Percentiles rank a stretch among this genome's conserved stretches.
Evolutionary conservation across 1,140 invertebrate genomes (phyloP).

Genomic region (Lordiphosa collinella): DNA sequence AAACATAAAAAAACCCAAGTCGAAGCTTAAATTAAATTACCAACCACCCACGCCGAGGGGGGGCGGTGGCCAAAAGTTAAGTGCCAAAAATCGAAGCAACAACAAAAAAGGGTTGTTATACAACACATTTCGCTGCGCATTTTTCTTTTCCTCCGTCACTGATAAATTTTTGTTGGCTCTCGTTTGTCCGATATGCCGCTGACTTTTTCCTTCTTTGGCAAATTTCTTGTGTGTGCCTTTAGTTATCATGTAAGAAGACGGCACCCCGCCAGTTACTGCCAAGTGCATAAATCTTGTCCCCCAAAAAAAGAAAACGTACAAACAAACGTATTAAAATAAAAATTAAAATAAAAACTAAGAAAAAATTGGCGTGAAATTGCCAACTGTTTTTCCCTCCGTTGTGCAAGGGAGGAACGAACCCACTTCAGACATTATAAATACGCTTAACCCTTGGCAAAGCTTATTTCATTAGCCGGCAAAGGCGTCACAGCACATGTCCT

Average conservation of each 20-base stretch:
- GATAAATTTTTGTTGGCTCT: constrained; percentile 75
- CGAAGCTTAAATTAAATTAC: constrained; percentile 67
- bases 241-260: constrained; percentile 69
- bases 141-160: constrained; percentile 47
- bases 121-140: constrained; percentile 57
- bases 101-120: constrained; percentile 57
- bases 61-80: constrained; percentile 60
- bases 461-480: constrained; percentile 75
- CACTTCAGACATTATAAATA: constrained; percentile 65
- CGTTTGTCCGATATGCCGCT: constrained; percentile 71
- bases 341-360: constrained; percentile 67
- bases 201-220: constrained; percentile 35
- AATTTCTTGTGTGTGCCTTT: constrained; percentile 18
- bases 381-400: constrained; percentile 62
- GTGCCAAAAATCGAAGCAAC: constrained; percentile 31
- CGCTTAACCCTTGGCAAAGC: constrained; percentile 74
- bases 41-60: constrained; percentile 63
- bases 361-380: constrained; percentile 79
- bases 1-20: constrained; percentile 50
- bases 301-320: constrained; percentile 23
- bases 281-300: constrained; percentile 68
- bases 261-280: constrained; percentile 58
- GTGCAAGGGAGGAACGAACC: constrained; percentile 21
- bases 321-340: constrained; percentile 71
- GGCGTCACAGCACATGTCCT: constrained; percentile 28